phyloP scores from a whole-genome alignment of 2,113 vertebrate species.

The Leptodactylus fuscus region DNA sequence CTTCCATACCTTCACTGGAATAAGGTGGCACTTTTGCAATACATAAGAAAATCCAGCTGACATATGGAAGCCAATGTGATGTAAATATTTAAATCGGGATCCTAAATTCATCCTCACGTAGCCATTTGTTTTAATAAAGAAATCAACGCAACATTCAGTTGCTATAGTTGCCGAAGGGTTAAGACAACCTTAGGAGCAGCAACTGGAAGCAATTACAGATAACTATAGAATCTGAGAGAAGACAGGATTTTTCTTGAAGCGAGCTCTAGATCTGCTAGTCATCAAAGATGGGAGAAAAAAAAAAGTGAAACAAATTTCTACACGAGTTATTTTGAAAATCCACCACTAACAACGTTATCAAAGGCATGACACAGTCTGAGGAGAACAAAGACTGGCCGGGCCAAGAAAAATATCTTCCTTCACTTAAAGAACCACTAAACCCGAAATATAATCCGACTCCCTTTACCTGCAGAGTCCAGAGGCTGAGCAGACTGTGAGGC shows the following conservation, averaged over 20 bases:
- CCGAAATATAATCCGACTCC: neutral
- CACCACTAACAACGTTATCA: slow-evolving; percentile 63
- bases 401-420: slow-evolving; percentile 66
- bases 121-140: slow-evolving; percentile 30
- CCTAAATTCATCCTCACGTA: neutral
- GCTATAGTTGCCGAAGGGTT: slow-evolving; percentile 44
- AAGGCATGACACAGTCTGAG: slow-evolving; percentile 61
- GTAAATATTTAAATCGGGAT: slow-evolving; percentile 7
- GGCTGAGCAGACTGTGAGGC: neutral
- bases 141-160: slow-evolving; percentile 22
- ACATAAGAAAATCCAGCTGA: neutral
- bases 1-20: neutral
- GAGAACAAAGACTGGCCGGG: slow-evolving; percentile 67
- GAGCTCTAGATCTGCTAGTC: slow-evolving; percentile 67
- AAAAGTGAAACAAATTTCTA: slow-evolving; percentile 63
- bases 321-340: slow-evolving; percentile 65
- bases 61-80: neutral
- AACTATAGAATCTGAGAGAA: slow-evolving; percentile 67
- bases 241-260: slow-evolving; percentile 61
- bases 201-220: slow-evolving; percentile 76
- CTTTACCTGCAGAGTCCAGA: neutral
- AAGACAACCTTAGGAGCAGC: slow-evolving; percentile 63
- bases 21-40: neutral
- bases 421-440: neutral
- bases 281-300: slow-evolving; percentile 70